Evolutionary conservation across 2,113 vertebrate genomes (phyloP).

Genomic region (Mus musculus): GRCm39 chrX:59861501-59862000

Average conservation of each 20-base stretch:
- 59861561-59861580: not conserved
- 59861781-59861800: not conserved
- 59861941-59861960: too few relatives aligned
- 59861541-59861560: not conserved
- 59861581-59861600: not conserved
- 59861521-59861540: not conserved
- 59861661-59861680: conserved; percentile 19
- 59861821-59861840: not conserved
- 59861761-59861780: not conserved
- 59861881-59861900: conserved; percentile 85
- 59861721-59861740: not conserved
- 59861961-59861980: too few relatives aligned
- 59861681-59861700: not conserved
- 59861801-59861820: not conserved
- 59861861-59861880: not conserved
- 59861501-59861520: not conserved
- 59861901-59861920: too few relatives aligned
- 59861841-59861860: not conserved
- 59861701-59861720: conserved; percentile 8
- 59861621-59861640: not conserved
- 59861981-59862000: too few relatives aligned
- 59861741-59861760: not conserved
- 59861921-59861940: too few relatives aligned
- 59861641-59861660: not conserved
- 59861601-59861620: not conserved